phyloP scores from a whole-genome alignment of 2,888 invertebrate genomes.

The Empis stercorea region DNA sequence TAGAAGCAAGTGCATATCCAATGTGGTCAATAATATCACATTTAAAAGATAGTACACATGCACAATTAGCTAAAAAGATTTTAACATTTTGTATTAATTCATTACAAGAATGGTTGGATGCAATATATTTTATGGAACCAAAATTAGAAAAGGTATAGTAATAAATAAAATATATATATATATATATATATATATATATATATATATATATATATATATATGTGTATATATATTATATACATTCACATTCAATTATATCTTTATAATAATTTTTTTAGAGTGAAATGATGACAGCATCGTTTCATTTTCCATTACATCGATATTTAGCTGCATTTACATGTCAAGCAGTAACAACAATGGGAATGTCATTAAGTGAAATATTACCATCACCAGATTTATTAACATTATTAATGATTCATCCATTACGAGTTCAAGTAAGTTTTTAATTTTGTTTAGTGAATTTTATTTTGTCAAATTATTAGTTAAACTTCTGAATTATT shows the following conservation, averaged over 20 bases:
- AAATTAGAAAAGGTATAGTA: constrained; percentile 47
- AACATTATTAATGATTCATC: constrained; percentile 78
- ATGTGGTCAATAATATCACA: constrained; percentile 96
- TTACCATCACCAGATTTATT: constrained; percentile 68
- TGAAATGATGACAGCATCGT: constrained; percentile 78
- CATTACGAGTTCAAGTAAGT: constrained; percentile 81
- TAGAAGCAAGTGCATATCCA: constrained; percentile 93
- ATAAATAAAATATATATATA: constrained; percentile 18
- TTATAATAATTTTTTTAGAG: too few relatives aligned
- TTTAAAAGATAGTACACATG: constrained; percentile 59
- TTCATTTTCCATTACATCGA: constrained; percentile 93
- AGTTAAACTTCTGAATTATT: too few relatives aligned
- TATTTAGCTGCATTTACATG: constrained; percentile 80
- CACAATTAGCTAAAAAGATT: constrained; percentile 61
- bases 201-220: not conserved
- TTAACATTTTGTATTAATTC: constrained; percentile 63
- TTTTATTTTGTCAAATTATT: too few relatives aligned
- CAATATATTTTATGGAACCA: constrained; percentile 59
- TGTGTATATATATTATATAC: not conserved
- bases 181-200: not conserved
- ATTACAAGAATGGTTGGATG: constrained; percentile 79
- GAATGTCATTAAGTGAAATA: constrained; percentile 61
- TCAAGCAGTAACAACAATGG: constrained; percentile 71
- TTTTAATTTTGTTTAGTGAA: too few relatives aligned
- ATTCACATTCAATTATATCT: too few relatives aligned